A percentile compares a stretch with the other conserved stretches of the same genome.
These are phyloP conservation scores for Rhinella marina DNA, from an alignment of 2,797 vertebrate species.

Conservation along the genomic window DNA sequence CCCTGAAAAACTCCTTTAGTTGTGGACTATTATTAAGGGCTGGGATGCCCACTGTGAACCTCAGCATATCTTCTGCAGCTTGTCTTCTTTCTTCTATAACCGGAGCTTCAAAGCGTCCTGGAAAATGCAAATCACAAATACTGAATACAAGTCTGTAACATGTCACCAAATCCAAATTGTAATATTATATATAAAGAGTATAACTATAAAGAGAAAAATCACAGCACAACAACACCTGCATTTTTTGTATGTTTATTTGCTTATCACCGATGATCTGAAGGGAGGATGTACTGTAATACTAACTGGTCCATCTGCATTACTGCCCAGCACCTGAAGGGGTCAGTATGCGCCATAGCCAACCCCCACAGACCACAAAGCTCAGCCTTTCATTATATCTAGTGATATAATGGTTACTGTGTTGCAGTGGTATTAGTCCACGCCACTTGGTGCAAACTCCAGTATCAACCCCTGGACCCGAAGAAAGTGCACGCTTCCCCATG, in stretches of 20 bases:
- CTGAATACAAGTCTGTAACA: not conserved
- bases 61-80: slow-evolving; percentile 82
- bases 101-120: slow-evolving; percentile 87
- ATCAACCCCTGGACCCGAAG: no score
- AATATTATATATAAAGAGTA: no score
- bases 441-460: no score
- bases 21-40: slow-evolving; percentile 92
- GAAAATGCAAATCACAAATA: not conserved
- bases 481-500: no score
- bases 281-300: not conserved
- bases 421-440: no score
- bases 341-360: not conserved
- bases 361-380: not conserved
- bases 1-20: slow-evolving; percentile 90
- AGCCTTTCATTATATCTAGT: no score
- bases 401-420: no score
- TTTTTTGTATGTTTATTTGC: no score
- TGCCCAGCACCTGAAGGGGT: not conserved
- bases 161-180: not conserved
- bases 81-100: slow-evolving; percentile 89
- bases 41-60: slow-evolving; percentile 82
- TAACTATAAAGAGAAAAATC: not conserved
- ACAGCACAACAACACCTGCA: not conserved
- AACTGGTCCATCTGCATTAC: not conserved
- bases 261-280: not conserved